These are phyloP conservation scores for Nanger granti DNA, from an alignment of 2,113 vertebrate genomes.

Conservation along the genomic window DNA sequence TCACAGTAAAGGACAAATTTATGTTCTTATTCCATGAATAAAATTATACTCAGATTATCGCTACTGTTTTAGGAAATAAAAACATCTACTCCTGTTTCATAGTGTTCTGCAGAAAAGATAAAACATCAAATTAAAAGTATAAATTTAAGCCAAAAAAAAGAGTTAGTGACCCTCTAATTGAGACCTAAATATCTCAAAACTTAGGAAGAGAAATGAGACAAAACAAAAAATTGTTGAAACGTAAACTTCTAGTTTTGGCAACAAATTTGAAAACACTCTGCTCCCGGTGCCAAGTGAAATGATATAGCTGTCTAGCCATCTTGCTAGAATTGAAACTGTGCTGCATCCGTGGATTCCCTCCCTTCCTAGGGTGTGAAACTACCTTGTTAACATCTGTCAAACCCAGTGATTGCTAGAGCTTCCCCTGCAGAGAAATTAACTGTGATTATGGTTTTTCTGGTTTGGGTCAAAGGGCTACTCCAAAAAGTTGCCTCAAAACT, in stretches of 20 bases:
- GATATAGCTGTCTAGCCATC: background rate
- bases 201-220: background rate
- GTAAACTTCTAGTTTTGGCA: background rate
- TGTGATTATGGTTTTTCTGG: background rate
- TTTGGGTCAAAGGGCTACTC: background rate
- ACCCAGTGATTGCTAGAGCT: background rate
- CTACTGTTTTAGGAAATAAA: background rate
- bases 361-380: background rate
- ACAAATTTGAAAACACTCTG: background rate
- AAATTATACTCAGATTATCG: background rate
- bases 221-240: constrained; percentile 11
- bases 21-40: background rate
- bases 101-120: background rate
- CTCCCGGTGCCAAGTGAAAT: background rate
- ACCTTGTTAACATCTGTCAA: background rate
- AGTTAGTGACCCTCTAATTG: background rate
- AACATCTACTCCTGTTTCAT: background rate
- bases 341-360: background rate
- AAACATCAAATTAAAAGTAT: background rate
- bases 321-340: background rate
- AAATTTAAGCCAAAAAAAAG: background rate
- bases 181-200: background rate
- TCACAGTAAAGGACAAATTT: background rate
- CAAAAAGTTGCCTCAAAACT: background rate
- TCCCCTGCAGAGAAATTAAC: background rate